These are phyloP conservation scores for Callosobruchus maculatus DNA, from an alignment of 2,888 invertebrate species.

Conservation along the genomic window DNA sequence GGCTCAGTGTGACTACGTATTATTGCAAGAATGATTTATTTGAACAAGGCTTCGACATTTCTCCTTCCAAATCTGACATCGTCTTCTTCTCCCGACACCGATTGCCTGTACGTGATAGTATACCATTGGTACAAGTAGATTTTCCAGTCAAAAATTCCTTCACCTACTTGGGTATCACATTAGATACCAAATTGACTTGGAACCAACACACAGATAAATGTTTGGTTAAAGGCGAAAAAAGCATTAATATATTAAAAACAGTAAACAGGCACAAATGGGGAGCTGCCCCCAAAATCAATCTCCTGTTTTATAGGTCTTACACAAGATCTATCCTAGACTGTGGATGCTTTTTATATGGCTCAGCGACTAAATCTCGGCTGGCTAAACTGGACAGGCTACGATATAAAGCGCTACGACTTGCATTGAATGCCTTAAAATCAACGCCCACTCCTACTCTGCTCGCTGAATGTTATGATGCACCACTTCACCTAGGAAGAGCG, in stretches of 20 bases:
- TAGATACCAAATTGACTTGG: slow-evolving; percentile 2
- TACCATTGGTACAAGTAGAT: background rate
- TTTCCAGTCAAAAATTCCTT: background rate
- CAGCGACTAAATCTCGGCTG: background rate
- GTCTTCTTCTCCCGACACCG: no score
- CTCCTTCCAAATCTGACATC: no score
- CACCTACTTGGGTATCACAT: background rate
- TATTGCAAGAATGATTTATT: no score
- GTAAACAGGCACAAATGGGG: slow-evolving; percentile 1
- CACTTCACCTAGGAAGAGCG: background rate
- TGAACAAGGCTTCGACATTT: no score
- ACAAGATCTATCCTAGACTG: slow-evolving; percentile 3
- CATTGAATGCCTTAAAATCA: background rate
- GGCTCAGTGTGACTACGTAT: background rate
- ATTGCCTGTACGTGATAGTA: no score
- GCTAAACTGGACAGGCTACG: background rate
- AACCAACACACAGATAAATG: background rate
- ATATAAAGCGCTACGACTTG: background rate
- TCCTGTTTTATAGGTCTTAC: slow-evolving; percentile 1
- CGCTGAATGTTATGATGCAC: slow-evolving; percentile 2
- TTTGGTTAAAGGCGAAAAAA: background rate
- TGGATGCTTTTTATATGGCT: slow-evolving; percentile 3
- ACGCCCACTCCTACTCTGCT: background rate
- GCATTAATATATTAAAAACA: background rate
- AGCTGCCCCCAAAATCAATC: background rate